Evolutionary conservation across 2,888 invertebrate species (phyloP).

Genomic region (Oconnorella tubifera): DNA sequence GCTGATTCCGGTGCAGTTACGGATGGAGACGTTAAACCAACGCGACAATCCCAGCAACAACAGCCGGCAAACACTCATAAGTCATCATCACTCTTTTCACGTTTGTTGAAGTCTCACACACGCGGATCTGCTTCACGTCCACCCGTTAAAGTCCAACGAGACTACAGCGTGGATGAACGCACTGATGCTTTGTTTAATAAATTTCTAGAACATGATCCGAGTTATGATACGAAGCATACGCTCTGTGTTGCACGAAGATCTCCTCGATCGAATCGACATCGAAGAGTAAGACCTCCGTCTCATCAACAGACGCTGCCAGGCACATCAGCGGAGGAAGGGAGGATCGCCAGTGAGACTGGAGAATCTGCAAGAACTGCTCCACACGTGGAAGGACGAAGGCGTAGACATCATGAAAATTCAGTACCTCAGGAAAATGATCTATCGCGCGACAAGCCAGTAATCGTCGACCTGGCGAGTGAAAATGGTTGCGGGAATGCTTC

Average conservation of each 20-base stretch:
- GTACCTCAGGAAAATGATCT: background rate
- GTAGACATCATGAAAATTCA: background rate
- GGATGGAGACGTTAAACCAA: background rate
- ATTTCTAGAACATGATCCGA: constrained; percentile 57
- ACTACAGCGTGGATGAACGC: constrained; percentile 61
- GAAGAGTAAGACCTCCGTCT: background rate
- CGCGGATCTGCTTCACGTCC: constrained; percentile 2
- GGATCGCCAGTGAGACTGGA: background rate
- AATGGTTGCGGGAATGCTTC: background rate
- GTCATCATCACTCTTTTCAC: constrained; percentile 19
- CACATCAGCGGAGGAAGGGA: background rate
- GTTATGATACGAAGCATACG: constrained; percentile 38
- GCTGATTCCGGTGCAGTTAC: background rate
- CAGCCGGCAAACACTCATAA: background rate
- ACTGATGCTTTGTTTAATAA: constrained; percentile 60
- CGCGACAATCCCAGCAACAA: background rate
- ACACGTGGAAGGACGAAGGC: background rate
- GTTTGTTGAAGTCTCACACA: constrained; percentile 19
- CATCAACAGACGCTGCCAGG: background rate
- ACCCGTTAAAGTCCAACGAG: constrained; percentile 42
- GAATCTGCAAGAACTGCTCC: background rate
- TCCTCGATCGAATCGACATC: background rate
- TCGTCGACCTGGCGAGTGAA: no score
- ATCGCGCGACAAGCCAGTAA: background rate
- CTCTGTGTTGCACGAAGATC: background rate